A percentile compares a stretch with the other conserved stretches of the same genome.
phyloP scores from a whole-genome alignment of 2,888 invertebrate genomes.

The Hyalella azteca region DNA sequence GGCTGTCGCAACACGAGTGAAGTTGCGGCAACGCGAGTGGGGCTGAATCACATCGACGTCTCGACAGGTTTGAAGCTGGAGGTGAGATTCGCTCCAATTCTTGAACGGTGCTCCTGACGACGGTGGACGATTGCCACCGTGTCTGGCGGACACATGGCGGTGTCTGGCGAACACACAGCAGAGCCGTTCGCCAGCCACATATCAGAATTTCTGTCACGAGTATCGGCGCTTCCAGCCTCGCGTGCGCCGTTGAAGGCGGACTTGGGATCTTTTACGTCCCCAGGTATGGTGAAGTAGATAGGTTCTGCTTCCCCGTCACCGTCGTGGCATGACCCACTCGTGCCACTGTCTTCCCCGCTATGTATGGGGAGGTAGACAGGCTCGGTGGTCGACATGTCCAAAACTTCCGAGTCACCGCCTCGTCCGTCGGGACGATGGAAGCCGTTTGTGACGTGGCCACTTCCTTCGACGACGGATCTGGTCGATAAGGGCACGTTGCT shows the following conservation, averaged over 20 bases:
- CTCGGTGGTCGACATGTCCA: neutral
- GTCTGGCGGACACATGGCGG: neutral
- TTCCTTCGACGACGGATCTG: no score
- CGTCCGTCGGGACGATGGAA: no score
- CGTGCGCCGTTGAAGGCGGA: neutral
- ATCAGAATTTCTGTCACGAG: neutral
- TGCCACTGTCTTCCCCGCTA: neutral
- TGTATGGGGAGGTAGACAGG: constrained; percentile 6
- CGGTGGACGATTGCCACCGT: neutral
- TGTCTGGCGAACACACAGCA: neutral
- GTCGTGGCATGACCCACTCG: neutral
- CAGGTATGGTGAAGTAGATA: constrained; percentile 5
- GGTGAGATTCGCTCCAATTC: constrained; percentile 35
- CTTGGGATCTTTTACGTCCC: constrained; percentile 38
- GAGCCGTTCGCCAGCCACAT: neutral
- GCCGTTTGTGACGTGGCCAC: no score
- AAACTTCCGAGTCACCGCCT: neutral
- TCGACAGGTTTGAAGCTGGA: constrained; percentile 47
- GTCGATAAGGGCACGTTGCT: neutral
- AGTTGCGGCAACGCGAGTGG: no score
- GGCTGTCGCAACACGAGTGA: no score
- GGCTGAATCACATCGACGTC: constrained; percentile 42
- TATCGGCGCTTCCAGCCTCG: neutral
- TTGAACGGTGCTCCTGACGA: neutral
- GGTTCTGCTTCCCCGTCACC: constrained; percentile 2